These are phyloP conservation scores for Meleagris gallopavo DNA, from an alignment of 2,113 vertebrate genomes.

Conservation along the genomic window DNA sequence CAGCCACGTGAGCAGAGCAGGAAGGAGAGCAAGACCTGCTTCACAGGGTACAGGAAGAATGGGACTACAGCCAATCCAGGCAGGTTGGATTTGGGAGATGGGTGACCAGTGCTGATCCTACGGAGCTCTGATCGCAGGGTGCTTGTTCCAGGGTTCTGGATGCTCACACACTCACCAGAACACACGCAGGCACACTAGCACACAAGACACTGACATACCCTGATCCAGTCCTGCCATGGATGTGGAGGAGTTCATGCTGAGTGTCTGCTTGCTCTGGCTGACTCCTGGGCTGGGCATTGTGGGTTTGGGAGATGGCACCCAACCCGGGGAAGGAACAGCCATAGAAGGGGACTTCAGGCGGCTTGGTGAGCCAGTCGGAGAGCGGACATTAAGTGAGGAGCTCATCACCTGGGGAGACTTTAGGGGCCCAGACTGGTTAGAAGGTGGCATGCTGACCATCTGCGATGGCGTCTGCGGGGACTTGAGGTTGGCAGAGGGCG, in stretches of 20 bases:
- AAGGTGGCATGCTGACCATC: constrained; percentile 83
- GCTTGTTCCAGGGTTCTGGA: no score
- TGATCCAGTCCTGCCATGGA: constrained; percentile 78
- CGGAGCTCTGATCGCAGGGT: no score
- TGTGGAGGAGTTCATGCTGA: constrained; percentile 76
- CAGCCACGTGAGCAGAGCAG: neutral
- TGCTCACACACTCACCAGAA: neutral
- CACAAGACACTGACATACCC: constrained; percentile 33
- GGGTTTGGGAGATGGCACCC: constrained; percentile 91
- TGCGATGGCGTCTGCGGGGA: constrained; percentile 90
- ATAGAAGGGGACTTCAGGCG: constrained; percentile 92
- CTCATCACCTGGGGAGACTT: constrained; percentile 94
- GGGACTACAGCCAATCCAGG: neutral
- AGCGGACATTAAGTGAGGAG: constrained; percentile 87
- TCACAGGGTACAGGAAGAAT: neutral
- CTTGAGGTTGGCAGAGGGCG: constrained; percentile 92
- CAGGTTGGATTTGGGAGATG: neutral
- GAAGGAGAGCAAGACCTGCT: neutral
- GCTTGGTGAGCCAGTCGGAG: constrained; percentile 90
- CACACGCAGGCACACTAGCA: accelerated
- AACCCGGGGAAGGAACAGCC: constrained; percentile 91
- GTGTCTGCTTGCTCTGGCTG: constrained; percentile 79
- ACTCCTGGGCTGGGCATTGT: constrained; percentile 91
- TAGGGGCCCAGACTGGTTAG: constrained; percentile 83
- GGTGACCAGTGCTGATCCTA: neutral